phyloP scores from a whole-genome alignment of 2,888 invertebrate genomes.

The Scaeva pyrastri region DNA sequence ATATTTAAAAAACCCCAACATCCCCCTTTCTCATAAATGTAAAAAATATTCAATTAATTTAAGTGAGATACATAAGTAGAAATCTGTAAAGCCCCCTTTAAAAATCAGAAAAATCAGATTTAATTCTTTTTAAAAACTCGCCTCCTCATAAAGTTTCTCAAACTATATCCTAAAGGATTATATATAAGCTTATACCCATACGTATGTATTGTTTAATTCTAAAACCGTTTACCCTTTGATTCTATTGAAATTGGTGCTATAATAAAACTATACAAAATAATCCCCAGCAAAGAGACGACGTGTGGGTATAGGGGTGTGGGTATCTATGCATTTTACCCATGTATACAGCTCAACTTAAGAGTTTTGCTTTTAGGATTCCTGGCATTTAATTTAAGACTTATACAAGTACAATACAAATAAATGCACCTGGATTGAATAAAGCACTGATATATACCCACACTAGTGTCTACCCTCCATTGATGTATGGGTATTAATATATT shows the following conservation, averaged over 20 bases:
- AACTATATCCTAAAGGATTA: background rate
- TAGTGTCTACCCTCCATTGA: too few species aligned
- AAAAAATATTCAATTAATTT: background rate
- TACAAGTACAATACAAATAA: background rate
- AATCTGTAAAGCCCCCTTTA: background rate
- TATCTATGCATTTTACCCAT: background rate
- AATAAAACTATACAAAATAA: background rate
- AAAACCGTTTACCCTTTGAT: background rate
- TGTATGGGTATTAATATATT: slow-evolving; percentile 21
- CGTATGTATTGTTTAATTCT: background rate
- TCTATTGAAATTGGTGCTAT: slow-evolving; percentile 6
- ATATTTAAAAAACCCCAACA: too few species aligned
- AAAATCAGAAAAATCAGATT: background rate
- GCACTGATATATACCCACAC: background rate
- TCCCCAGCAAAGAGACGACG: background rate
- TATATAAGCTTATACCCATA: background rate
- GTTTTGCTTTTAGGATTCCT: background rate
- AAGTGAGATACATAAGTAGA: background rate
- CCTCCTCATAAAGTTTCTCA: background rate
- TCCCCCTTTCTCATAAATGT: too few species aligned
- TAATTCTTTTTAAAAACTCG: background rate
- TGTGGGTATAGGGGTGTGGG: too few species aligned
- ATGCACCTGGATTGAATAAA: background rate
- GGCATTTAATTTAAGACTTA: background rate
- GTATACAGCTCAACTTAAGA: background rate